Evolutionary conservation across 2,888 invertebrate genomes (phyloP), one percentile per base, ranked within the genome.

Genomic region (Caenorhabditis sp.): DNA sequence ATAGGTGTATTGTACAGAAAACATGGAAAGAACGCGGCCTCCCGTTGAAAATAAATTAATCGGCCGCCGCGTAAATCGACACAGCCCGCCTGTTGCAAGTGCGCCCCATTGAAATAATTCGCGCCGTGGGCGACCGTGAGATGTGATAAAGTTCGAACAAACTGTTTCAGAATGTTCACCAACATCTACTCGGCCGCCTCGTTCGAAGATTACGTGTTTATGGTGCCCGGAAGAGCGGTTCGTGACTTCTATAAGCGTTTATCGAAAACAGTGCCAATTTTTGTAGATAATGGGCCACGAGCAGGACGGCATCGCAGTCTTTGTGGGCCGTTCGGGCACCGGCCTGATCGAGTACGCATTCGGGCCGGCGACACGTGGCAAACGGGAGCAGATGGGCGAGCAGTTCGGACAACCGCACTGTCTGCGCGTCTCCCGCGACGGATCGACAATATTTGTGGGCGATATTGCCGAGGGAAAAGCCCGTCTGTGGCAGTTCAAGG

Each of bases 341-440:
- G 84, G 84, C 8, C 61, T 84, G 2, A 63, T 81, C 27, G 82
- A 84, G 55, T 84, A 73, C 55, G 74, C 78, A 7, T 84, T 84
- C 37, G 80, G 80, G 0, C 76, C 77, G 15, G 20, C 71, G 11
- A 53, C 59, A n/a, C 22, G 58, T 13, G 71, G 66, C 20, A 52
- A 45, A 39, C 17, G 65, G 13, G 65, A 71, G 27, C 45, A 58
- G 26, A 50, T 55, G 55, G 62, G 50, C 9, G 50, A 35, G 22
- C 74, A 72, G 63, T 92, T 94, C 87, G 89, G 91, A 63, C 92
- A 92, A 89, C 95, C 95, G 0, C 95, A 95, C 90, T 94, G 94
- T 89, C 90, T 95, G 2, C 93, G 84, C 48, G 73, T 84, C 13
- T 91, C 92, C 0, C 87, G 90, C 0, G 93, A 94, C 90, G 94